Base-by-base conservation (phyloP, 2,797 vertebrate species). In the Peromyscus aztecus region DNA sequence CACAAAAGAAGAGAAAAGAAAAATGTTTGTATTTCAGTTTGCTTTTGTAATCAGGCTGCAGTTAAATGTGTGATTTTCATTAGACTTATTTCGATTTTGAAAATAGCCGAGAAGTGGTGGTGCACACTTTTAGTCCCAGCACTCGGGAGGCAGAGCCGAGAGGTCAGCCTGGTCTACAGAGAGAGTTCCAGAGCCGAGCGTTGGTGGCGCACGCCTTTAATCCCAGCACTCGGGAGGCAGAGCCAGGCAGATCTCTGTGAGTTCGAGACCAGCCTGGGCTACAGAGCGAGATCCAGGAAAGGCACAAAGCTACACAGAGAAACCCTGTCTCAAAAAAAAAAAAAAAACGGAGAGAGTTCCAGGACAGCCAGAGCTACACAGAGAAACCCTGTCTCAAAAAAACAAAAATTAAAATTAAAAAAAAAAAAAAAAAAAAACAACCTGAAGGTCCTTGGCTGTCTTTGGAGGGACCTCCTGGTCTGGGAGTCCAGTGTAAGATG, bases 11-110 rank as follows among this genome's bases (percentile, higher is more conserved):
- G 86, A 63, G 63, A 23, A 89, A 67, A 92, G 65, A 43, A 78
- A 89, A 63, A 69, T 75, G 52, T 49, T 55, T n/a, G 31, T 78
- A 40, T 89, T 92, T 65, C 78, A 73, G 78, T 78, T 82, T 86
- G 16, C 85, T 84, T 90, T 55, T 87, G 21, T 76, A 89, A 37
- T 59, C 76, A 67, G 34, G 49, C 59, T 88, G 3, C 46, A 84
- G 16, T 90, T 93, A 90, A 82, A 61, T 88, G 7, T 71, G 57
- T 9, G 55, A 11, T 89, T 80, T 87, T 78, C 43, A 69, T 78
- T 87, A 87, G 40, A 73, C 40, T 69, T 89, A 6, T 75, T 86
- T 69, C 65, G 84, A 82, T 73, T 40, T 34, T 61, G 31, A 71
- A 82, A 85, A 81, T 43, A 49, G 37, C 37, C 21, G 7, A 19